These are phyloP conservation scores for Armadillidium nasatum DNA, from an alignment of 1,140 invertebrate genomes.

Conservation along the genomic window DNA sequence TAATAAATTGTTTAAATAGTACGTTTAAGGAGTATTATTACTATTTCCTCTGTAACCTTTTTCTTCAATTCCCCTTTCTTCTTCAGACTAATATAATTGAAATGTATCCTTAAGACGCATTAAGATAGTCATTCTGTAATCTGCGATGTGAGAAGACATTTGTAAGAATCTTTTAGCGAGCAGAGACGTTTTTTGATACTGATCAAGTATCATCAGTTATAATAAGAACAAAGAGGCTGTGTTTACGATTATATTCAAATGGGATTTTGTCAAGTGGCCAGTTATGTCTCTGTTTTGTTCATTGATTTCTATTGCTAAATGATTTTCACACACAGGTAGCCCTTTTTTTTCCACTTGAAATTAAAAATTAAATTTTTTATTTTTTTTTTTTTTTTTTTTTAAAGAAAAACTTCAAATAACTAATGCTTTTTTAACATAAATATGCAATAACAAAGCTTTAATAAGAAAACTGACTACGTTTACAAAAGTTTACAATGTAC, in stretches of 20 bases:
- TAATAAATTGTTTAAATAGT: too few relatives aligned
- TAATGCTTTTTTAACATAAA: too few relatives aligned
- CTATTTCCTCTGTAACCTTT: neutral
- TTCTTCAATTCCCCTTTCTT: neutral
- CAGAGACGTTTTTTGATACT: neutral
- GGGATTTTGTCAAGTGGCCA: neutral
- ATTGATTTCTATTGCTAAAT: neutral
- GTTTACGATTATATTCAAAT: neutral
- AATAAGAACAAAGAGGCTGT: neutral
- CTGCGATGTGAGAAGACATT: neutral
- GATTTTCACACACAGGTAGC: neutral
- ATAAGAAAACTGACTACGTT: too few relatives aligned
- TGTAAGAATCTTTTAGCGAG: neutral
- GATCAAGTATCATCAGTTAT: constrained; percentile 7
- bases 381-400: too few relatives aligned
- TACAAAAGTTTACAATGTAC: too few relatives aligned
- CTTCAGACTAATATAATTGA: neutral
- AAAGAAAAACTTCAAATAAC: too few relatives aligned
- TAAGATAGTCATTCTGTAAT: neutral
- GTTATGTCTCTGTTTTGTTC: neutral
- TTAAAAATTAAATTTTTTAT: too few relatives aligned
- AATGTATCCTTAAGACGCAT: constrained; percentile 1
- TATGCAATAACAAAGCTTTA: too few relatives aligned
- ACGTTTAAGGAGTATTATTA: too few relatives aligned
- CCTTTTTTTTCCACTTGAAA: neutral